phyloP scores from a whole-genome alignment of 2,113 vertebrate genomes.

The western clawed frog (Xenopus tropicalis) region UCB_Xtro_10.0 CM004451.2:81292001-81292500 shows the following conservation, averaged over 20 bases:
- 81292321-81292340: slow-evolving; percentile 8
- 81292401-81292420: slow-evolving; percentile 13
- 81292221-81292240: slow-evolving; percentile 33
- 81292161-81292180: slow-evolving; percentile 32
- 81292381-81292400: slow-evolving; percentile 35
- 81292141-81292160: slow-evolving; percentile 27
- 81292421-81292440: background rate
- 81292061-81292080: too few relatives aligned
- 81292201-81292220: slow-evolving; percentile 31
- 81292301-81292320: slow-evolving; percentile 44
- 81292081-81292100: too few relatives aligned
- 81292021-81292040: too few relatives aligned
- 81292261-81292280: slow-evolving; percentile 23
- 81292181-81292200: slow-evolving; percentile 40
- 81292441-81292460: slow-evolving; percentile 6
- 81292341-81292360: slow-evolving; percentile 29
- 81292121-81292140: slow-evolving; percentile 43
- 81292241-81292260: slow-evolving; percentile 36
- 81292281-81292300: slow-evolving; percentile 23
- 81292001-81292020: too few relatives aligned
- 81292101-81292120: background rate
- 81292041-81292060: too few relatives aligned
- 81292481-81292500: slow-evolving; percentile 13
- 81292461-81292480: background rate
- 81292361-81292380: slow-evolving; percentile 18